Conservation (phyloP, 1,140 invertebrate genomes). For the Diplogasteroides magnus region DNA sequence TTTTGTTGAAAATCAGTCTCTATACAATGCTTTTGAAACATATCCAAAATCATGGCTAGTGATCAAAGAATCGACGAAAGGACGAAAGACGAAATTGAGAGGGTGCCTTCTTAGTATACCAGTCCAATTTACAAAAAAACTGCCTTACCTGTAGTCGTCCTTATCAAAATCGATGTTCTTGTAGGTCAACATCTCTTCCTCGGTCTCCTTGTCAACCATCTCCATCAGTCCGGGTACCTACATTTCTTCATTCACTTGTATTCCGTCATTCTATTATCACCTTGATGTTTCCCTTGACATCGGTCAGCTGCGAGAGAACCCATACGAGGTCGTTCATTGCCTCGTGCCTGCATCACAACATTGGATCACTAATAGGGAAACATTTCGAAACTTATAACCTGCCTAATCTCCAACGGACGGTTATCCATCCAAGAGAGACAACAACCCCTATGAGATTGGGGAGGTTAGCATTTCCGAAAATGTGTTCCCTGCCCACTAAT, state of each 20-base stretch:
- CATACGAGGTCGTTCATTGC: conserved; percentile 82
- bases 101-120: too few relatives aligned
- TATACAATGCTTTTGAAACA: neutral
- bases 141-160: conserved; percentile 22
- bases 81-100: too few relatives aligned
- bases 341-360: conserved; percentile 64
- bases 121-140: neutral
- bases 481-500: too few relatives aligned
- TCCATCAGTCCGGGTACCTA: conserved; percentile 66
- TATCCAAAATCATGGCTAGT: neutral
- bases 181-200: conserved; percentile 74
- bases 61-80: too few relatives aligned
- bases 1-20: neutral
- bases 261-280: conserved; percentile 59
- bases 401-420: too few relatives aligned
- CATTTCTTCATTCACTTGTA: conserved; percentile 2
- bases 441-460: too few relatives aligned
- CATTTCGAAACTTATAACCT: neutral
- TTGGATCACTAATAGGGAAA: neutral
- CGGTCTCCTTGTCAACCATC: conserved; percentile 68
- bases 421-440: too few relatives aligned
- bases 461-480: too few relatives aligned
- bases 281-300: conserved; percentile 75
- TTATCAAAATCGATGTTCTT: conserved; percentile 82
- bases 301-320: conserved; percentile 73